These are phyloP conservation scores for Oncorhynchus kisutch DNA, from an alignment of 2,113 vertebrate genomes.

Conservation along the genomic window DNA sequence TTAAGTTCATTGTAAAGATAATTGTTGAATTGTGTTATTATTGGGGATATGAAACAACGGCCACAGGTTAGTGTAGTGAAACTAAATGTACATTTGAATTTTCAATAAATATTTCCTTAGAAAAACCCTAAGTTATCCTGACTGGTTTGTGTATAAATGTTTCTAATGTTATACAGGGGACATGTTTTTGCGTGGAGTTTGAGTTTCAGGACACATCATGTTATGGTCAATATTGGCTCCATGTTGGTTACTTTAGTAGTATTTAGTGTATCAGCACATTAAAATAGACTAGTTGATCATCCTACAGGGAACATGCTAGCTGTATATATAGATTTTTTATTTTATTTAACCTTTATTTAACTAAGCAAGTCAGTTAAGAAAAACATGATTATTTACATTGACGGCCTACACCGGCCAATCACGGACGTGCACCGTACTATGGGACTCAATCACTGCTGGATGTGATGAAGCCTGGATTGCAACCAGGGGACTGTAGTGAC, in stretches of 20 bases:
- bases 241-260: not conserved
- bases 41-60: slow-evolving; percentile 20
- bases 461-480: too few species aligned
- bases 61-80: slow-evolving; percentile 27
- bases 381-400: too few species aligned
- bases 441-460: too few species aligned
- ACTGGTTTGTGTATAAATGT: not conserved
- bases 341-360: too few species aligned
- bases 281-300: not conserved
- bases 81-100: slow-evolving; percentile 69
- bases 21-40: slow-evolving; percentile 6
- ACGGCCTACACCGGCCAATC: too few species aligned
- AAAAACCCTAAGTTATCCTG: slow-evolving; percentile 21
- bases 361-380: too few species aligned
- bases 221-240: too few species aligned
- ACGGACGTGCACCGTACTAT: too few species aligned
- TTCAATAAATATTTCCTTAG: slow-evolving; percentile 70
- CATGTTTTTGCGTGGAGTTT: not conserved
- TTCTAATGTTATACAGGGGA: not conserved
- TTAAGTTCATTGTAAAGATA: too few species aligned
- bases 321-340: too few species aligned
- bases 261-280: not conserved
- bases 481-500: too few species aligned
- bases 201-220: not conserved
- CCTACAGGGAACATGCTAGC: too few species aligned